Percentiles rank a stretch among this genome's conserved stretches.
Evolutionary conservation across 1,140 invertebrate genomes (phyloP).

Genomic region (Drosophila bifasciata): DNA sequence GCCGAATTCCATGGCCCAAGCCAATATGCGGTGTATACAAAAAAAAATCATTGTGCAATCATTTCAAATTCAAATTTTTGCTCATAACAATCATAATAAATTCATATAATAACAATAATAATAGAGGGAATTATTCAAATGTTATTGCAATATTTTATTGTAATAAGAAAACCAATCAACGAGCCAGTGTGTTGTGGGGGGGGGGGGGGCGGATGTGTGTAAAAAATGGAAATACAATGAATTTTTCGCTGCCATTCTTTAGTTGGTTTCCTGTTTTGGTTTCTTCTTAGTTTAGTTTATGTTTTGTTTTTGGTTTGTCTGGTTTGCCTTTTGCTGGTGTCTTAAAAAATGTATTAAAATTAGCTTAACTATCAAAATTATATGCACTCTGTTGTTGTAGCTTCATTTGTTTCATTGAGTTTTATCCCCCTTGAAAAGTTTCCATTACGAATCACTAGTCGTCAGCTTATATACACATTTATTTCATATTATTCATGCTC

Average conservation of each 20-base stretch:
- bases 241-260: constrained; percentile 47
- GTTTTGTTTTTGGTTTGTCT: neutral
- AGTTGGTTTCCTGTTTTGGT: constrained; percentile 42
- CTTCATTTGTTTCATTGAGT: constrained; percentile 40
- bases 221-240: constrained; percentile 64
- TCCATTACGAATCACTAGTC: constrained; percentile 34
- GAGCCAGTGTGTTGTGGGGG: constrained; percentile 44
- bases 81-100: constrained; percentile 58
- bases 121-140: constrained; percentile 63
- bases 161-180: constrained; percentile 74
- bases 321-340: constrained; percentile 36
- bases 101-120: constrained; percentile 69
- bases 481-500: constrained; percentile 34
- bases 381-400: constrained; percentile 57
- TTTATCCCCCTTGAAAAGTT: constrained; percentile 17
- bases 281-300: constrained; percentile 39
- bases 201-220: constrained; percentile 56
- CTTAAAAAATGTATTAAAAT: constrained; percentile 72
- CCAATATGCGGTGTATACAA: constrained; percentile 70
- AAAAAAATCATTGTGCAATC: constrained; percentile 60
- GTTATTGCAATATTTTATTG: constrained; percentile 56
- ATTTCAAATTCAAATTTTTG: constrained; percentile 46
- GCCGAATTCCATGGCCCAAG: constrained; percentile 35
- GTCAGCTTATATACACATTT: constrained; percentile 69
- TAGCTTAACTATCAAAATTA: constrained; percentile 79